Evolutionary conservation across 2,888 invertebrate genomes (phyloP).

Genomic region (Eurytoma californica): DNA sequence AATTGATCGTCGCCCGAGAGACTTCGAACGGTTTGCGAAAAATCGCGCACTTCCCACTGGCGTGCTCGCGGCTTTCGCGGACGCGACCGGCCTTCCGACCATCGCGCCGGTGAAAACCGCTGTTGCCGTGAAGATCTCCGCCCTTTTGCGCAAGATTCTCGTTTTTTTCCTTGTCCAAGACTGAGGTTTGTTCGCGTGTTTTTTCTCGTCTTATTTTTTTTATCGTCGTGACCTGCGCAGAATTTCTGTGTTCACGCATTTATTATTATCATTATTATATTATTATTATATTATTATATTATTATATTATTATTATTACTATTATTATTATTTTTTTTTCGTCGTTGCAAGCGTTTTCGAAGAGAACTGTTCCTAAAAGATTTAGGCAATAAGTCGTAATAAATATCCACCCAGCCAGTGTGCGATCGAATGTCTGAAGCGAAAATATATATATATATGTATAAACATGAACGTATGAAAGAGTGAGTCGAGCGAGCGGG

Average conservation of each 20-base stretch:
- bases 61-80: slow-evolving; percentile 36
- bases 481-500: slow-evolving; percentile 55
- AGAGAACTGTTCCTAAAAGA: slow-evolving; percentile 74
- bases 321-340: slow-evolving; percentile 55
- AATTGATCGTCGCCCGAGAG: background rate
- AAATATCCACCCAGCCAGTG: slow-evolving; percentile 57
- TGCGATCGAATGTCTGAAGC: slow-evolving; percentile 17
- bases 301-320: slow-evolving; percentile 49
- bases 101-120: slow-evolving; percentile 66
- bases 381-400: slow-evolving; percentile 73
- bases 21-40: background rate
- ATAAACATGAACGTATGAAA: slow-evolving; percentile 57
- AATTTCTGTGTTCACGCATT: background rate
- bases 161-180: slow-evolving; percentile 69
- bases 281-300: slow-evolving; percentile 20
- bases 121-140: slow-evolving; percentile 9
- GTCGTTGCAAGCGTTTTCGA: slow-evolving; percentile 70
- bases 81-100: slow-evolving; percentile 58
- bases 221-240: slow-evolving; percentile 44
- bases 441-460: slow-evolving; percentile 37
- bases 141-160: slow-evolving; percentile 49
- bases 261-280: slow-evolving; percentile 46
- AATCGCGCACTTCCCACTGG: too few species aligned
- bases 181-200: slow-evolving; percentile 68
- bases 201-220: slow-evolving; percentile 56